Percentiles rank a stretch among this genome's conserved stretches.
Evolutionary conservation across 2,888 invertebrate species (phyloP).

Genomic region (Corythucha ciliata): DNA sequence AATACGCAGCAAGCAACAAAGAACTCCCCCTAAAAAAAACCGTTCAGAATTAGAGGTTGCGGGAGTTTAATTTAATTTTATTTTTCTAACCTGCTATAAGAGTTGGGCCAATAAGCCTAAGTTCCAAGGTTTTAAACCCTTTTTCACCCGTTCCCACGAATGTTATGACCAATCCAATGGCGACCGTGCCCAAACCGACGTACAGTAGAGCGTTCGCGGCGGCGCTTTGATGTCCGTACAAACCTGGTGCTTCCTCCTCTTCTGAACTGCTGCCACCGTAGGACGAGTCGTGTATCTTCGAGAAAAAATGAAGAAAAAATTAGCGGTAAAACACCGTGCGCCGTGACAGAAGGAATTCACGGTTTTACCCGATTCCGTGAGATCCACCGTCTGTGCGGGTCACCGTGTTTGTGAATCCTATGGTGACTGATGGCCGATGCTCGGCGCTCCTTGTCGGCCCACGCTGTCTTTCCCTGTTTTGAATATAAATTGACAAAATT

Average conservation of each 20-base stretch:
- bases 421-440: constrained; percentile 41
- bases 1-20: constrained; percentile 74
- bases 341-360: constrained; percentile 1
- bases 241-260: constrained; percentile 44
- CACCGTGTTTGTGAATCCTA: constrained; percentile 45
- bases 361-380: constrained; percentile 79
- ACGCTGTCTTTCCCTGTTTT: constrained; percentile 39
- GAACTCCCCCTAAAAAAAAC: constrained; percentile 64
- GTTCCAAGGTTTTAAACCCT: constrained; percentile 73
- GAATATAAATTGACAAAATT: too few species aligned
- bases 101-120: constrained; percentile 77
- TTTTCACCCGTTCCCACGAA: constrained; percentile 87
- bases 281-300: constrained; percentile 73
- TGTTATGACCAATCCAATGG: constrained; percentile 75
- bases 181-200: constrained; percentile 72
- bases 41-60: not conserved
- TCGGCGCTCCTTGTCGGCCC: constrained; percentile 50
- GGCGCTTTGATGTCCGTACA: constrained; percentile 54
- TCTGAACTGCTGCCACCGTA: constrained; percentile 62
- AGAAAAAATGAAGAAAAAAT: not conserved
- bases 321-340: not conserved
- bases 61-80: not conserved
- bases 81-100: constrained; percentile 16
- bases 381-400: constrained; percentile 68
- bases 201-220: constrained; percentile 76